These are phyloP conservation scores for Anas capensis DNA, from an alignment of 2,797 vertebrate species.

Conservation along the genomic window DNA sequence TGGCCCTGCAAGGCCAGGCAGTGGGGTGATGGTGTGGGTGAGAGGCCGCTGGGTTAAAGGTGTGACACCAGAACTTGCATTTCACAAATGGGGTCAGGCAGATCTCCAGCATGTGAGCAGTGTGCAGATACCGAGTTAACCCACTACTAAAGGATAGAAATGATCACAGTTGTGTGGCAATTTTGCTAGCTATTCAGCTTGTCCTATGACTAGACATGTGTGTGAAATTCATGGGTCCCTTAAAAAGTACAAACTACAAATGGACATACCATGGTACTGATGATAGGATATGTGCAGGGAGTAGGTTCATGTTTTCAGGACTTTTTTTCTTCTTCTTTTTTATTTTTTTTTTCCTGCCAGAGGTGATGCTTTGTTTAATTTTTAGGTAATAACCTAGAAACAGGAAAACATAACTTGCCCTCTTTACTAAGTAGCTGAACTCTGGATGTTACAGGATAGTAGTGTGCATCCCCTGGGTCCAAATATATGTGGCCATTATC, in stretches of 20 bases:
- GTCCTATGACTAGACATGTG: not conserved
- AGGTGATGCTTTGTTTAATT: not conserved
- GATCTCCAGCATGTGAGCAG: rapidly evolving
- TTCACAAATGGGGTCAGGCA: not conserved
- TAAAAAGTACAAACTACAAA: not conserved
- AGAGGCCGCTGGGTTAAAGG: not conserved
- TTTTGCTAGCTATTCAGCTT: not conserved
- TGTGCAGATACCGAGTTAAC: not conserved
- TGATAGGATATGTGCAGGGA: not conserved
- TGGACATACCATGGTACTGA: not conserved
- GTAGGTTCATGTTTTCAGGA: not conserved
- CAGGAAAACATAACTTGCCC: not conserved
- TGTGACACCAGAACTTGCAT: too few relatives aligned
- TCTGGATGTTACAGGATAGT: not conserved
- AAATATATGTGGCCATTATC: not conserved
- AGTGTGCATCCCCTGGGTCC: rapidly evolving
- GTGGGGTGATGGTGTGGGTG: rapidly evolving
- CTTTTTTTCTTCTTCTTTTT: too few relatives aligned
- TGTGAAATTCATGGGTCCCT: not conserved
- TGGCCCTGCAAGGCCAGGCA: not conserved
- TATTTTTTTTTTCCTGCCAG: not conserved
- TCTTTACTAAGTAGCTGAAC: not conserved
- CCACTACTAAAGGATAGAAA: not conserved
- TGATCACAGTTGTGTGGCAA: not conserved
- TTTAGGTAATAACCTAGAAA: not conserved